phyloP scores from a whole-genome alignment of 2,888 invertebrate species.

The Caenorhabditis sp. region DNA sequence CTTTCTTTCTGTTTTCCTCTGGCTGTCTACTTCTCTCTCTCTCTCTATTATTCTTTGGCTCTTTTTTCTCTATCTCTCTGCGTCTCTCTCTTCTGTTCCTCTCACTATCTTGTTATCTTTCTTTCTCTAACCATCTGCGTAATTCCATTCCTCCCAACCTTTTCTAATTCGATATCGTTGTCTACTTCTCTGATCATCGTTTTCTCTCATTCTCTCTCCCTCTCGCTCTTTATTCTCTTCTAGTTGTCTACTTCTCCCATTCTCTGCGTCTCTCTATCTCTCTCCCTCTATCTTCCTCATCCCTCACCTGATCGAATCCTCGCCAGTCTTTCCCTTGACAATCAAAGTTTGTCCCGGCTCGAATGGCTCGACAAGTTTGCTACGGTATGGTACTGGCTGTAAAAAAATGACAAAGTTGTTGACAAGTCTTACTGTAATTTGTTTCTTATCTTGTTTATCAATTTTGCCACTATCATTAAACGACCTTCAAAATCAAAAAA shows the following conservation, averaged over 20 bases:
- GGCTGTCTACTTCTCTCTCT: too few relatives aligned
- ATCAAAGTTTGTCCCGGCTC: conserved; percentile 70
- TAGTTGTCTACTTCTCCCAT: background rate
- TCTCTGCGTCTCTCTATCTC: background rate
- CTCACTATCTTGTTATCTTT: background rate
- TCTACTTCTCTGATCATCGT: too few relatives aligned
- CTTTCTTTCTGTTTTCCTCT: background rate
- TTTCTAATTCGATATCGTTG: too few relatives aligned
- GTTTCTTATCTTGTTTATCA: conserved; percentile 2
- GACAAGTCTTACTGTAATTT: too few relatives aligned
- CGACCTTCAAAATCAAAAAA: background rate
- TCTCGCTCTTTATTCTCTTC: background rate
- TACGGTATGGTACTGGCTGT: conserved; percentile 68
- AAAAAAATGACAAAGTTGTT: conserved; percentile 12
- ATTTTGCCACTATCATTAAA: background rate
- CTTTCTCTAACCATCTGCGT: background rate
- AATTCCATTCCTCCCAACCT: too few relatives aligned
- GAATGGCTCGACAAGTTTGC: conserved; percentile 64
- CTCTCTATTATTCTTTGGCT: background rate
- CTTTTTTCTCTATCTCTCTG: background rate
- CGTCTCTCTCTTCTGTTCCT: background rate
- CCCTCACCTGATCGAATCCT: conserved; percentile 60
- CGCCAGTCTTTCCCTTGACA: conserved; percentile 66
- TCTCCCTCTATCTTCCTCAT: background rate
- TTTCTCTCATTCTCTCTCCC: background rate